phyloP scores from a whole-genome alignment of 2,113 vertebrate species.

The Limnothrissa miodon region DNA sequence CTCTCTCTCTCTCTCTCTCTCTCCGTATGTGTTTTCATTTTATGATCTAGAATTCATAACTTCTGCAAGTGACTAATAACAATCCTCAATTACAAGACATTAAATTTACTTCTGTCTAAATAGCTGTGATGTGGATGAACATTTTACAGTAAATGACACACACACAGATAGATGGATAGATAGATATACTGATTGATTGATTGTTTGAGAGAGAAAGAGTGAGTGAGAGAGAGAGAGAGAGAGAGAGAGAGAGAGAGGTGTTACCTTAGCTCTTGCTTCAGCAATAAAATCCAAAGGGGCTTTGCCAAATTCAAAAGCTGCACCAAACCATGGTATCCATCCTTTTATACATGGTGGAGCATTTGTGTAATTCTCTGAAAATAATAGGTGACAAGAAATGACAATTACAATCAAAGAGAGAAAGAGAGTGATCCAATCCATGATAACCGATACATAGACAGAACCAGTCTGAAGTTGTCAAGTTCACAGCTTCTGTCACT shows the following conservation, averaged over 20 bases:
- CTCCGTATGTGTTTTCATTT: not conserved
- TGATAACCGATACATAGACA: not conserved
- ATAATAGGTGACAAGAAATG: conserved; percentile 45
- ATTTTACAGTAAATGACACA: not conserved
- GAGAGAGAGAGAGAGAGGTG: not conserved
- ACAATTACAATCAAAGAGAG: conserved; percentile 37
- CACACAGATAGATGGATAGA: not conserved
- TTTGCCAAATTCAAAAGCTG: conserved; percentile 72
- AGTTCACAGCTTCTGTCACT: not conserved
- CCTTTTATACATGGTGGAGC: conserved; percentile 72
- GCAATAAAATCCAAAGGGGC: conserved; percentile 78
- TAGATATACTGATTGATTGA: not conserved
- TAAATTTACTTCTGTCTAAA: not conserved
- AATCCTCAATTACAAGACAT: not conserved
- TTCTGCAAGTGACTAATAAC: not conserved
- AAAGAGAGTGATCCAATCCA: conserved; percentile 44
- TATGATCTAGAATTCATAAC: not conserved
- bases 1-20: no score
- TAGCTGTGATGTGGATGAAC: not conserved
- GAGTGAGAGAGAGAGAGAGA: not conserved
- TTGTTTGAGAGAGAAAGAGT: no score
- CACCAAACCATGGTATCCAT: conserved; percentile 83
- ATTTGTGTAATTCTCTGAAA: conserved; percentile 44
- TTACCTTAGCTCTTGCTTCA: conserved; percentile 73
- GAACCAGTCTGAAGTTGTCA: not conserved